Evolutionary conservation across 2,888 invertebrate species (phyloP).

Genomic region (Sphecodes monilicornis): DNA sequence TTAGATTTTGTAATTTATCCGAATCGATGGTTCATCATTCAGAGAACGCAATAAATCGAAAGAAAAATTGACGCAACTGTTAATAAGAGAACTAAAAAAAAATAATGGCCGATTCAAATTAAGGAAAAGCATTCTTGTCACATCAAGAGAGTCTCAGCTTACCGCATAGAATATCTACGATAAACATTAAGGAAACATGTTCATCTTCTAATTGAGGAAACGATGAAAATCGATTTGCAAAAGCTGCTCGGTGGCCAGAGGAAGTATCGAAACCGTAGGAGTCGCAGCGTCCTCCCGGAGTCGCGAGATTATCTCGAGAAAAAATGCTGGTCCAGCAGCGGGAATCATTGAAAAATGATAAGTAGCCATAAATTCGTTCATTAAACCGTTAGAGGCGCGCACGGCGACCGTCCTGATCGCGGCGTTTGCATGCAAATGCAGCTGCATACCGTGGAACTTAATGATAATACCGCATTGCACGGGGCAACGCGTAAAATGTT

Average conservation of each 20-base stretch:
- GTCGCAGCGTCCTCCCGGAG: background rate
- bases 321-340: slow-evolving; percentile 17
- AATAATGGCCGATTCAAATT: background rate
- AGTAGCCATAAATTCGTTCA: slow-evolving; percentile 60
- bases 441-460: slow-evolving; percentile 43
- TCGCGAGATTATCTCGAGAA: slow-evolving; percentile 30
- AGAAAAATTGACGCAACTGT: background rate
- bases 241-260: background rate
- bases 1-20: too few relatives aligned
- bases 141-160: background rate
- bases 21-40: too few relatives aligned
- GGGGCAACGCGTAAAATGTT: slow-evolving; percentile 37
- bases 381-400: slow-evolving; percentile 38
- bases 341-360: slow-evolving; percentile 52
- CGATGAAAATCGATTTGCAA: background rate
- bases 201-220: background rate
- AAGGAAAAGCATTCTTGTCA: background rate
- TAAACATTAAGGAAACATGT: too few relatives aligned
- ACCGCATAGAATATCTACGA: background rate
- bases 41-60: background rate
- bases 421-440: slow-evolving; percentile 53
- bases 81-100: background rate
- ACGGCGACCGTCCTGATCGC: slow-evolving; percentile 4
- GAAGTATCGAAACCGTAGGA: background rate
- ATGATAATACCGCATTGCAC: slow-evolving; percentile 44